Conservation (phyloP, 92 coral and sea anemone species). For the Chrysogorgia sp. region DNA sequence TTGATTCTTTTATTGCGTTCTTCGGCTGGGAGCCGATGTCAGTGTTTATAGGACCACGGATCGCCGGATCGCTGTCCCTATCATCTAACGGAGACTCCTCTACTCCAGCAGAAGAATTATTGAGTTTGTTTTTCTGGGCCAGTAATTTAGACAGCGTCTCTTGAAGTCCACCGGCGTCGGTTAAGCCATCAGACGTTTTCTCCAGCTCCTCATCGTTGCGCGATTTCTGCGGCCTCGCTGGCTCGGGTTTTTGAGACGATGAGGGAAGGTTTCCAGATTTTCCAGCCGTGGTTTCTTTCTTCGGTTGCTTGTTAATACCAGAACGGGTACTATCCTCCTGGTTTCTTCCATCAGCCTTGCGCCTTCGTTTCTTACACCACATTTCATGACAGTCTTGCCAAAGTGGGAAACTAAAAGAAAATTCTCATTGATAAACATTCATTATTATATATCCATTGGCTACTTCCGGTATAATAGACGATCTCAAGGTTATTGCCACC, state of each 20-base stretch:
- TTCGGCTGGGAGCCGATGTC: neutral
- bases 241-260: constrained; percentile 3
- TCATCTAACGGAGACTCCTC: neutral
- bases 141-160: constrained; percentile 35
- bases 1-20: neutral
- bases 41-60: neutral
- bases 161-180: constrained; percentile 38
- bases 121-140: constrained; percentile 5
- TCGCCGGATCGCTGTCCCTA: neutral
- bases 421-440: neutral
- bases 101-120: neutral
- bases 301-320: constrained; percentile 61
- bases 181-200: constrained; percentile 21
- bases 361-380: constrained; percentile 98
- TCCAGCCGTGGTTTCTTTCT: constrained; percentile 59
- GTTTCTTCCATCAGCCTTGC: constrained; percentile 73
- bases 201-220: constrained; percentile 7
- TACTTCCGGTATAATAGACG: no score
- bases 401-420: constrained; percentile 75
- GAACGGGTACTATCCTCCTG: constrained; percentile 65
- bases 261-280: constrained; percentile 20
- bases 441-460: no score
- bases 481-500: no score
- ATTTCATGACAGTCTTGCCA: constrained; percentile 99
- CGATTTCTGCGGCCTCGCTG: neutral